phyloP scores from a whole-genome alignment of 1,140 invertebrate species.

The Euwallacea fornicatus region DNA sequence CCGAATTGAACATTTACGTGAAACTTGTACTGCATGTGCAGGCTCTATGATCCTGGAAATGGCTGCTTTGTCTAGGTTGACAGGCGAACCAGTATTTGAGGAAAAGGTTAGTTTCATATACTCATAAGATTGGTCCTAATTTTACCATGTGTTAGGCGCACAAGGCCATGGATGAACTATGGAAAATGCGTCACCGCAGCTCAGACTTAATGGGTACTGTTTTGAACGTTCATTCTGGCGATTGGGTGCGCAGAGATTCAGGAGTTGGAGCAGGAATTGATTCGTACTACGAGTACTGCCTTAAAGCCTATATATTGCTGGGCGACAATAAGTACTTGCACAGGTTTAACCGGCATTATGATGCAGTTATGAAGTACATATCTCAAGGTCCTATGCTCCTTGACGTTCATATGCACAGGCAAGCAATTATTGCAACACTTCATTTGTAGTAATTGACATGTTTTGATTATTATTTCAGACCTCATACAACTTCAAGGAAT shows the following conservation, averaged over 20 bases:
- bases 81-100: constrained; percentile 91
- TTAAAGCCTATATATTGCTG: constrained; percentile 87
- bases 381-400: constrained; percentile 92
- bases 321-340: constrained; percentile 88
- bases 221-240: constrained; percentile 94
- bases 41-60: constrained; percentile 98
- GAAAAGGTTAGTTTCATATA: constrained; percentile 61
- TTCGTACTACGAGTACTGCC: constrained; percentile 97
- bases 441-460: not conserved
- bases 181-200: constrained; percentile 89
- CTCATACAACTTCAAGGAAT: constrained; percentile 91
- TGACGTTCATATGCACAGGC: constrained; percentile 96
- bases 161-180: constrained; percentile 95
- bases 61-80: constrained; percentile 90
- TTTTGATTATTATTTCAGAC: constrained; percentile 55
- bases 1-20: constrained; percentile 72
- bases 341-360: constrained; percentile 94
- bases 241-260: constrained; percentile 94
- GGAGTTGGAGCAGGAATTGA: constrained; percentile 99
- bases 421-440: constrained; percentile 4
- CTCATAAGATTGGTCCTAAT: not conserved
- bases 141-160: constrained; percentile 62
- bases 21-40: constrained; percentile 98
- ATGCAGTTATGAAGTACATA: constrained; percentile 98
- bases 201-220: constrained; percentile 94